Base-by-base conservation (phyloP, 1,140 invertebrate species). In the Apis cerana region DNA sequence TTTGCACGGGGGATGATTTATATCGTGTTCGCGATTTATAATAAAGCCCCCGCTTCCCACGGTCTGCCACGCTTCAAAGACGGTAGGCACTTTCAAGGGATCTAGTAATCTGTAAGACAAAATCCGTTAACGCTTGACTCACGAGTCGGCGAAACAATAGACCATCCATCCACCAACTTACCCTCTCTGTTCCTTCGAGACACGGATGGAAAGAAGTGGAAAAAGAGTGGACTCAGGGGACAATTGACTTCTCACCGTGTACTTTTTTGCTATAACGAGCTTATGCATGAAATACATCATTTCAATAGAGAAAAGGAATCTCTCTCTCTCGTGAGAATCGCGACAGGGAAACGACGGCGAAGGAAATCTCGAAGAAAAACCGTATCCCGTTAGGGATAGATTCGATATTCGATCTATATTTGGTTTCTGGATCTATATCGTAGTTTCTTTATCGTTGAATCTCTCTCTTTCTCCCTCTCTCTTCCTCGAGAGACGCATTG, bases 121-220 rank as follows among this genome's bases (percentile, higher is more conserved):
- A 93, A 93, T 93, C 91, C 92, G 92, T 93, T 93, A 92, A 93
- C 78, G 88, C 91, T 91, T 91, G 90, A 91, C 89, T 91, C 87
- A 84, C 85, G 87, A 91, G 89, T 90, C 87, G 90, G 61, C 80
- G 88, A 90, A 91, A 92, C 88, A 92, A 90, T 91, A 80, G 80
- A 78, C 68, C 68, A 70, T 79, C 75, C 68, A 50, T 88, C 48
- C 59, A 76, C 61, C 27, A 68, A 75, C 70, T 85, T 71, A 86
- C 87, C 89, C 90, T 89, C 84, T 78, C 84, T 78, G 75, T 75
- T 64, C 61, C 84, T 78, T 69, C 79, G 83, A 58, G 62, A 43
- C 33, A 43, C 33, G 76, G 79, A 61, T 62, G 80, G 80, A 81
- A 71, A 77, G 33, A 79, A 58, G 48, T 68, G 67, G 52, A 82